Percentiles rank a stretch among this genome's conserved stretches.
Evolutionary conservation across 2,888 invertebrate genomes (phyloP).

Genomic region (Neria commutata): DNA sequence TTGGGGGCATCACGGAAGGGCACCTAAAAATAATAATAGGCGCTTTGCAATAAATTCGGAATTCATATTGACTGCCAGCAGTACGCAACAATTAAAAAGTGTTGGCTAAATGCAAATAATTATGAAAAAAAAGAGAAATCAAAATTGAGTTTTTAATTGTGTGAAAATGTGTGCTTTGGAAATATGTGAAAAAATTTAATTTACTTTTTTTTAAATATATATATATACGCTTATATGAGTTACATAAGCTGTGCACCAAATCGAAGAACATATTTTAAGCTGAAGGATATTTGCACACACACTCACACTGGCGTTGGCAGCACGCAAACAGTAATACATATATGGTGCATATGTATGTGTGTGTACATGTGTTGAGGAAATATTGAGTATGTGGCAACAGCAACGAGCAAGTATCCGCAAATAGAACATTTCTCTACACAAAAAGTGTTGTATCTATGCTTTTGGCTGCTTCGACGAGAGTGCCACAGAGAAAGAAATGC

Average conservation of each 20-base stretch:
- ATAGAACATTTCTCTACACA: conserved; percentile 7
- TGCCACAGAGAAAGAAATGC: no score
- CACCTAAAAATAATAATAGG: no score
- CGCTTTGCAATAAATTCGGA: no score
- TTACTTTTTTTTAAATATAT: no score
- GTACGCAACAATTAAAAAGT: conserved; percentile 14
- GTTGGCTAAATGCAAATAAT: conserved; percentile 6
- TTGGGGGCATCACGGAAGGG: no score
- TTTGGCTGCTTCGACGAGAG: no score
- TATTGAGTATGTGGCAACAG: background rate
- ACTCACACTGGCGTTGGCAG: background rate
- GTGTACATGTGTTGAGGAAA: background rate
- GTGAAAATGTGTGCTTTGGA: background rate
- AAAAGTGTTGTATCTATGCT: no score
- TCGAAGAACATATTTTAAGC: background rate
- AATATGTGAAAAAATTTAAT: no score
- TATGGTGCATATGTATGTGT: background rate
- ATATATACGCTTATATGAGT: background rate
- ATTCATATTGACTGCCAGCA: no score
- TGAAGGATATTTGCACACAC: background rate
- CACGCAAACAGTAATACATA: background rate
- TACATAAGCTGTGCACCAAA: background rate
- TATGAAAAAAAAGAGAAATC: conserved; percentile 7
- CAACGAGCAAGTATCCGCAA: background rate
- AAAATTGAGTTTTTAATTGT: no score